These are phyloP conservation scores for Bos taurus DNA, from an alignment of 2,113 vertebrate genomes.

Conservation along the genomic window DNA sequence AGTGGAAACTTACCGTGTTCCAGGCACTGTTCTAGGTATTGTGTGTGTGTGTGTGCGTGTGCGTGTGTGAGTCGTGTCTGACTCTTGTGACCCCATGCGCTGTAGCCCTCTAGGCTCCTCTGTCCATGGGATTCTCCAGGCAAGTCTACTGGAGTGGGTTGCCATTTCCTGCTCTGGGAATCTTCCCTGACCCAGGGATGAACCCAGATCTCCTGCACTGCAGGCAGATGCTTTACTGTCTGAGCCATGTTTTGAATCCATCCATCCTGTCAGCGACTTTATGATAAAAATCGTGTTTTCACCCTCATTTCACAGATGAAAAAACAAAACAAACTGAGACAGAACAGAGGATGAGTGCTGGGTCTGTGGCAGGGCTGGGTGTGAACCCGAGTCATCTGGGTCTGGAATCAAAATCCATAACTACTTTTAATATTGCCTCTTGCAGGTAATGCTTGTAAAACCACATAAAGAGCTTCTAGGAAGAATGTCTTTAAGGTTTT, in stretches of 20 bases:
- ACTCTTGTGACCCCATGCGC: background rate
- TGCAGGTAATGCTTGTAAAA: background rate
- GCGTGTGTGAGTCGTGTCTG: background rate
- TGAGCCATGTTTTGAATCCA: background rate
- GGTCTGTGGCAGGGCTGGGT: background rate
- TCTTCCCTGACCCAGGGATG: background rate
- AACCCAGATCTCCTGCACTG: background rate
- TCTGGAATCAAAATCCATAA: background rate
- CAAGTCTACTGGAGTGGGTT: fast-evolving
- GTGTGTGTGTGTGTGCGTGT: background rate
- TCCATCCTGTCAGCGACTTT: background rate
- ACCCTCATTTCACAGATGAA: background rate
- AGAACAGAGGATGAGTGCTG: background rate
- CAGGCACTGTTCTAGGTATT: background rate
- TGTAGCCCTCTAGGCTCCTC: background rate
- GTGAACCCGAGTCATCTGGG: background rate
- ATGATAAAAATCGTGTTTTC: background rate
- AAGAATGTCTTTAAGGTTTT: background rate
- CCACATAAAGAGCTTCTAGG: background rate
- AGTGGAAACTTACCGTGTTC: background rate
- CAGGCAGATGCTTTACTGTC: background rate
- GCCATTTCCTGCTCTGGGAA: background rate
- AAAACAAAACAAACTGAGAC: background rate
- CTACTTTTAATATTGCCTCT: background rate
- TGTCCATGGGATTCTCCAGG: background rate